Percentiles rank a stretch among this genome's conserved stretches.
Evolutionary conservation across 1,140 invertebrate genomes (phyloP).

Genomic region (Drosophila sp.): DNA sequence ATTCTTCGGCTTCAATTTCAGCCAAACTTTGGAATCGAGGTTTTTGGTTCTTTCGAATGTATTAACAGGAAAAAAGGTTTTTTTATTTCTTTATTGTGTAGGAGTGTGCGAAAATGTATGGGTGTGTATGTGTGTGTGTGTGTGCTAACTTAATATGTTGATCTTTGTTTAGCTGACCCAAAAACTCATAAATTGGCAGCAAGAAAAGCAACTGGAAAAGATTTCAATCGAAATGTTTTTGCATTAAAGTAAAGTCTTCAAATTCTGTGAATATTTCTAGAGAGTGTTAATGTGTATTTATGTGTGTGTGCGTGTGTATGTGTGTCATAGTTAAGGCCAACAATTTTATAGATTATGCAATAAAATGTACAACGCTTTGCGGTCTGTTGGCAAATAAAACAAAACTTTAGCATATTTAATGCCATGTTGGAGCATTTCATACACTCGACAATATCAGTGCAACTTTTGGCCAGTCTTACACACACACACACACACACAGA

Average conservation of each 20-base stretch:
- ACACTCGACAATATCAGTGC: conserved; percentile 19
- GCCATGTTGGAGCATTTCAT: not conserved
- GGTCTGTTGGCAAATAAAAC: conserved; percentile 49
- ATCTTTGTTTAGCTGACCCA: conserved; percentile 62
- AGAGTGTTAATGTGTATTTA: too few species aligned
- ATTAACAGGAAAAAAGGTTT: too few species aligned
- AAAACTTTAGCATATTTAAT: conserved; percentile 52
- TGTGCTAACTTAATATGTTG: conserved; percentile 57
- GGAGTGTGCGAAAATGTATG: too few species aligned
- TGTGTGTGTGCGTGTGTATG: not conserved
- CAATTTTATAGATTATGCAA: conserved; percentile 44
- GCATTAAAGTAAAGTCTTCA: conserved; percentile 15
- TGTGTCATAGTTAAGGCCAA: conserved; percentile 17
- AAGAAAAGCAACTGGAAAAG: conserved; percentile 6
- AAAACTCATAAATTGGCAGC: conserved; percentile 64
- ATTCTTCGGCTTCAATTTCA: too few species aligned
- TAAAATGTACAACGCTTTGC: conserved; percentile 44
- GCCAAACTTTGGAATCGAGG: too few species aligned
- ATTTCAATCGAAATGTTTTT: conserved; percentile 22
- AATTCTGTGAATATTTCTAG: not conserved
- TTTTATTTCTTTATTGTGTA: too few species aligned
- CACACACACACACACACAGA: conserved; percentile 5
- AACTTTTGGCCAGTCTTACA: conserved; percentile 12
- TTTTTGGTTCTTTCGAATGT: too few species aligned
- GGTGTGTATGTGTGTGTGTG: conserved; percentile 23